Evolutionary conservation across 2,797 vertebrate genomes (phyloP).

Genomic region (Acipenser transmontanus): DNA sequence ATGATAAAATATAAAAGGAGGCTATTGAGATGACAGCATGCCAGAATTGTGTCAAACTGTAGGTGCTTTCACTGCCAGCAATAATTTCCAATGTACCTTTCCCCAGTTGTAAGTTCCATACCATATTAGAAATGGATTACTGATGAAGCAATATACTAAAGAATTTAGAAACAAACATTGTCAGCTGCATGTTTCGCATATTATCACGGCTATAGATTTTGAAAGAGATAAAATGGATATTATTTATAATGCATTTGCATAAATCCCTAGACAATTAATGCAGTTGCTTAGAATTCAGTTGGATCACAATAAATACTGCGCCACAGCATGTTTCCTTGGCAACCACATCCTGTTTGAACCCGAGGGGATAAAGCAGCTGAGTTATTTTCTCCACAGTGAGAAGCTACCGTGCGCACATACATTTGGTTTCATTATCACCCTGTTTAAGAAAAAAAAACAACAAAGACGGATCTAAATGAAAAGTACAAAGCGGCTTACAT

Average conservation of each 20-base stretch:
- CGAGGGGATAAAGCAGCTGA: constrained; percentile 38
- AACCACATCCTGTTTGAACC: constrained; percentile 76
- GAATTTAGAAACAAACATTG: constrained; percentile 6
- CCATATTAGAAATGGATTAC: too few species aligned
- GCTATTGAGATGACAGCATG: too few species aligned
- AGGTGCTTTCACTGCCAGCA: too few species aligned
- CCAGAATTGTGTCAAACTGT: too few species aligned
- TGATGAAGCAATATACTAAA: constrained; percentile 17
- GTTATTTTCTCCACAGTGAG: constrained; percentile 44
- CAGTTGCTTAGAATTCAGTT: constrained; percentile 66
- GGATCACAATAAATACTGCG: constrained; percentile 83
- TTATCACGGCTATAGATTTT: constrained; percentile 20
- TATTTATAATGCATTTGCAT: neutral
- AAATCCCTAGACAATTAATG: constrained; percentile 48
- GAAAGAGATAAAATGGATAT: constrained; percentile 19
- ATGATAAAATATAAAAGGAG: too few species aligned
- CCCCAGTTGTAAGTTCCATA: too few species aligned
- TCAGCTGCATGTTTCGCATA: constrained; percentile 22
- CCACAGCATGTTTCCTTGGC: constrained; percentile 92
- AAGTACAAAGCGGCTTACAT: too few species aligned
- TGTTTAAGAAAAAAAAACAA: neutral
- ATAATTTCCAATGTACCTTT: too few species aligned
- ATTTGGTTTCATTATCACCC: constrained; percentile 5
- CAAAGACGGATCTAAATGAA: neutral
- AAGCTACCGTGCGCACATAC: constrained; percentile 31